Percentiles rank a stretch among this genome's conserved stretches.
phyloP scores from a whole-genome alignment of 2,113 vertebrate genomes.

The Corythoichthys intestinalis region DNA sequence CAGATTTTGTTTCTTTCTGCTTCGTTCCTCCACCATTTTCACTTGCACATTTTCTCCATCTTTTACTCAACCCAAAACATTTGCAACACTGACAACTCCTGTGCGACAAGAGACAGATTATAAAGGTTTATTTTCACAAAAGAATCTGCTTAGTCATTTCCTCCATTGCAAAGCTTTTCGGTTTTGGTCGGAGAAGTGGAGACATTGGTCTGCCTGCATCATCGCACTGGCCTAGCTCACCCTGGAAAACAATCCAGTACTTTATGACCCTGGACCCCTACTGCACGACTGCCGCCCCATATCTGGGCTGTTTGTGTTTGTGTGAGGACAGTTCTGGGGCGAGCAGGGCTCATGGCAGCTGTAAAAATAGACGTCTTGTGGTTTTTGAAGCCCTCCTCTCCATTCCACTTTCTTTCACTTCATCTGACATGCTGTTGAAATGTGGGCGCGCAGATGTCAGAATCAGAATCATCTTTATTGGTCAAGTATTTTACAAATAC shows the following conservation, averaged over 20 bases:
- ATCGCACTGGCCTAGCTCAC: slow-evolving; percentile 14
- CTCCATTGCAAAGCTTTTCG: slow-evolving; percentile 12
- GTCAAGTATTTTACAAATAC: no score
- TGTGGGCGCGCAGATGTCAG: not conserved
- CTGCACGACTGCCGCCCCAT: slow-evolving; percentile 12
- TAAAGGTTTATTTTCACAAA: slow-evolving; percentile 5
- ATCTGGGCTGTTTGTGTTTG: slow-evolving; percentile 31
- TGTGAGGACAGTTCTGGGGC: slow-evolving; percentile 23
- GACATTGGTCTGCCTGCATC: slow-evolving; percentile 23
- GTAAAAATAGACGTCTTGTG: slow-evolving; percentile 59
- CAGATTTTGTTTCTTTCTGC: slow-evolving; percentile 12
- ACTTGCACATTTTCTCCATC: slow-evolving; percentile 33
- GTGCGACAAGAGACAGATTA: slow-evolving; percentile 42
- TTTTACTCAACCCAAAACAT: slow-evolving; percentile 37
- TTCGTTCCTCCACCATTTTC: slow-evolving; percentile 13
- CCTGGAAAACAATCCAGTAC: slow-evolving; percentile 25
- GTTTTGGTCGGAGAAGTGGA: slow-evolving; percentile 27
- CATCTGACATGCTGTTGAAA: not conserved
- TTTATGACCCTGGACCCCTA: slow-evolving; percentile 15
- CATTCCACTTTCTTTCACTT: slow-evolving; percentile 3
- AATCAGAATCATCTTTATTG: no score
- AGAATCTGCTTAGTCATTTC: slow-evolving; percentile 55
- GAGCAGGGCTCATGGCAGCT: slow-evolving; percentile 48
- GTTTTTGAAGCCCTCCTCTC: slow-evolving; percentile 23
- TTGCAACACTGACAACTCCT: slow-evolving; percentile 28